Evolutionary conservation across 1,140 invertebrate genomes (phyloP).

Genomic region (Diprion similis): DNA sequence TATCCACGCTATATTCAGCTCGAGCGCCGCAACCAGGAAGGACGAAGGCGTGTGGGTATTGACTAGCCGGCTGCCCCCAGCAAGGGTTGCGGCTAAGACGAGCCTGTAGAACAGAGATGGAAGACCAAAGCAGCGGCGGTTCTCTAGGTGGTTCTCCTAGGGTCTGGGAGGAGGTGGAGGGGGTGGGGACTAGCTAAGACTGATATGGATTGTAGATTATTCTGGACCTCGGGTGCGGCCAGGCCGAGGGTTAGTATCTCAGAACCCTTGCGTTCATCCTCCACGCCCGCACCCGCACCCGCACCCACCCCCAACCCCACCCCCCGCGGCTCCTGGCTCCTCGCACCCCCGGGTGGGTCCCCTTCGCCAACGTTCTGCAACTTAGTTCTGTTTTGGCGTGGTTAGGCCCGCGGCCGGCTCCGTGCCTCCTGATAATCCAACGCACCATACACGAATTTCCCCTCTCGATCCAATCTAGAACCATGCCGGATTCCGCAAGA

Average conservation of each 20-base stretch:
- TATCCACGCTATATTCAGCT: background rate
- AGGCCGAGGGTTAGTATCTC: constrained; percentile 6
- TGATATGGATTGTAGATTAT: constrained; percentile 11
- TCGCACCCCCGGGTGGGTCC: constrained; percentile 27
- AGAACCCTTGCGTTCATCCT: constrained; percentile 8
- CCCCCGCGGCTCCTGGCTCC: constrained; percentile 34
- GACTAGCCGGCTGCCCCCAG: constrained; percentile 47
- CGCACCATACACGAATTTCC: constrained; percentile 35
- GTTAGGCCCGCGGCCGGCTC: constrained; percentile 21
- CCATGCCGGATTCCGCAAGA: constrained; percentile 15
- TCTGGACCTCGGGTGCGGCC: constrained; percentile 6
- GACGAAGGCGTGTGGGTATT: constrained; percentile 49
- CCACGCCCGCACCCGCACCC: constrained; percentile 21
- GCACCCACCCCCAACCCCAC: constrained; percentile 24
- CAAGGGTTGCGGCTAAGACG: constrained; percentile 16
- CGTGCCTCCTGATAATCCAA: constrained; percentile 40
- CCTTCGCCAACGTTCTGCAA: constrained; percentile 33
- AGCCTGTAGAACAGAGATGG: constrained; percentile 10
- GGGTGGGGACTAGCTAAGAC: constrained; percentile 19
- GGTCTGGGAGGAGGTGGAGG: constrained; percentile 22
- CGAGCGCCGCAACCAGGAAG: constrained; percentile 9
- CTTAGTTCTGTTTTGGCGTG: constrained; percentile 25
- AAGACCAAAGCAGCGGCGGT: constrained; percentile 1
- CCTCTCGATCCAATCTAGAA: constrained; percentile 36
- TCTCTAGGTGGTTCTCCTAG: constrained; percentile 1